Evolutionary conservation across 1,140 invertebrate species (phyloP).

Genomic region (Fopius arisanus): DNA sequence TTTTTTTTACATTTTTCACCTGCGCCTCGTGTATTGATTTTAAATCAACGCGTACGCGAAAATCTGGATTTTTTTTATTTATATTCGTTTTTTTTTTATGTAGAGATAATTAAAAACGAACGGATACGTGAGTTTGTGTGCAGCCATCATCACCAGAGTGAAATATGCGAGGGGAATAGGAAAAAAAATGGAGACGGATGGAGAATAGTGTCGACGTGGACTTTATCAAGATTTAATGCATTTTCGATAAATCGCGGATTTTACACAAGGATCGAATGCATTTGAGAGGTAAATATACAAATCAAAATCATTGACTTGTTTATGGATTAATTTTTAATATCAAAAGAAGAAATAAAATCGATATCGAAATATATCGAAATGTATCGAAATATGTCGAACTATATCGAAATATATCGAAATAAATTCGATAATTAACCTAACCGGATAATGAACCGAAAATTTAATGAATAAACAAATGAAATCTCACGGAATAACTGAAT

Average conservation of each 20-base stretch:
- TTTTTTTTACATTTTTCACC: no score
- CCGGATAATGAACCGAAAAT: no score
- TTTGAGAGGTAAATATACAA: background rate
- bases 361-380: no score
- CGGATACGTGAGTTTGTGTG: conserved; percentile 4
- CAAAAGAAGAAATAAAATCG: no score
- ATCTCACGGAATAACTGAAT: no score
- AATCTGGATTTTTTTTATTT: background rate
- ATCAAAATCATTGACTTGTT: background rate
- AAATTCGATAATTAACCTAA: no score
- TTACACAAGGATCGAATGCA: background rate
- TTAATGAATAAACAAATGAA: no score
- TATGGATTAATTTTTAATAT: no score
- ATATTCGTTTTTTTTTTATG: background rate
- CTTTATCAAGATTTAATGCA: conserved; percentile 33
- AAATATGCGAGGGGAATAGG: background rate
- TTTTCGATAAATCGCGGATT: conserved; percentile 34
- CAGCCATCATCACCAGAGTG: background rate
- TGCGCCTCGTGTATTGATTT: no score
- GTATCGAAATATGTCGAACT: no score
- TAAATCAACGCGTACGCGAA: no score
- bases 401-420: no score
- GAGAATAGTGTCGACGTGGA: conserved; percentile 5
- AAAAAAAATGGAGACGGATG: background rate
- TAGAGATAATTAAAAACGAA: conserved; percentile 1